Evolutionary conservation across 1,140 invertebrate species (phyloP).

Genomic region (Diorhabda elongata): DNA sequence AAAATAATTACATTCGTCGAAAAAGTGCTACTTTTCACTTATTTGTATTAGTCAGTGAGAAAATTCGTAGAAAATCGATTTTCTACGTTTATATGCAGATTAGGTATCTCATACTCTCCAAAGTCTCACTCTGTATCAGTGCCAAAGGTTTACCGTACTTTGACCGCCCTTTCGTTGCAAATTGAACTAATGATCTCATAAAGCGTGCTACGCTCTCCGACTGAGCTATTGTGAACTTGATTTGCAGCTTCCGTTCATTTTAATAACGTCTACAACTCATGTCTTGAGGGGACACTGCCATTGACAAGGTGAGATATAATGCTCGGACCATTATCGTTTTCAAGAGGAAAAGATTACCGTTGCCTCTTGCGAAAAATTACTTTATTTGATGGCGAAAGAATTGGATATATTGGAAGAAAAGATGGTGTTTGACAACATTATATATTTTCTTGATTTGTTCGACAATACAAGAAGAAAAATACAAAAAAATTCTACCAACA

Average conservation of each 20-base stretch:
- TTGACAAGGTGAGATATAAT: conserved; percentile 18
- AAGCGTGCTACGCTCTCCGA: conserved; percentile 18
- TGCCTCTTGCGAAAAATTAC: neutral
- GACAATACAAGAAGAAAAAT: too few species aligned
- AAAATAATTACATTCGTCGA: too few species aligned
- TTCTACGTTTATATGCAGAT: neutral
- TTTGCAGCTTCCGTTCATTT: conserved; percentile 26
- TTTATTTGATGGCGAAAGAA: neutral
- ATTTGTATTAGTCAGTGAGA: too few species aligned
- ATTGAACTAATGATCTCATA: conserved; percentile 43
- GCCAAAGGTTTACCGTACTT: conserved; percentile 10
- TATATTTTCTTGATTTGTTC: neutral
- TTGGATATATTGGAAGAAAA: neutral
- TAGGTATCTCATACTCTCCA: neutral
- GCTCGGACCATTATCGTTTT: conserved; percentile 10
- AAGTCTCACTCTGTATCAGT: neutral
- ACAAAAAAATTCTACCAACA: too few species aligned
- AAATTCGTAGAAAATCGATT: too few species aligned
- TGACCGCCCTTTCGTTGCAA: conserved; percentile 37
- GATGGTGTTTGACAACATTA: neutral
- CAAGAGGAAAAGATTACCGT: conserved; percentile 8
- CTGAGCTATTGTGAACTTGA: conserved; percentile 24
- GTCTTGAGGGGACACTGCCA: conserved; percentile 13
- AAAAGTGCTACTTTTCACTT: too few species aligned
- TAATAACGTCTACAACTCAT: conserved; percentile 21